Conservation (phyloP, 2,113 vertebrate species). For the Malurus melanocephalus region DNA sequence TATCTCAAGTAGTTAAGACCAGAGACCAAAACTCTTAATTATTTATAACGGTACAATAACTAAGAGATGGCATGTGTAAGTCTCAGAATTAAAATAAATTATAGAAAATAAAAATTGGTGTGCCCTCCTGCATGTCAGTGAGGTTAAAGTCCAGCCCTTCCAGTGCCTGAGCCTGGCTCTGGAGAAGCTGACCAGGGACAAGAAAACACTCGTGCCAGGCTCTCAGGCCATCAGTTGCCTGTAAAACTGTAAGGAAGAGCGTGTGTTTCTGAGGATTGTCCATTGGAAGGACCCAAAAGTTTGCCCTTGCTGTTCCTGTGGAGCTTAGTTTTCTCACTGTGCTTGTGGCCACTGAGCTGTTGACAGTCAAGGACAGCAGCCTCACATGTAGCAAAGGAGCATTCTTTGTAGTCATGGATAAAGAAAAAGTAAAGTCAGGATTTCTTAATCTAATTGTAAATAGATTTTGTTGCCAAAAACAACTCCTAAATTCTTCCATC, state of each 20-base stretch:
- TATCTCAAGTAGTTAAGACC: background rate
- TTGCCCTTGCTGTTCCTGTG: background rate
- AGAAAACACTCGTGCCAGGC: conserved; percentile 66
- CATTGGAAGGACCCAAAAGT: background rate
- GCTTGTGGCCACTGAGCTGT: background rate
- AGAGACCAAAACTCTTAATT: background rate
- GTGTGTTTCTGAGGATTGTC: conserved; percentile 45
- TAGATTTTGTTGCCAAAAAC: background rate
- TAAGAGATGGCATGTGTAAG: background rate
- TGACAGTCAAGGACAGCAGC: background rate
- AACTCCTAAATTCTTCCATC: background rate
- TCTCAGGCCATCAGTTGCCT: conserved; percentile 38
- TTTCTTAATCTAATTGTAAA: background rate
- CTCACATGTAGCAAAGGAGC: background rate
- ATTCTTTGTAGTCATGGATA: background rate
- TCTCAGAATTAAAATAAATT: background rate
- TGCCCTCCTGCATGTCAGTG: background rate
- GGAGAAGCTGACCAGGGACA: conserved; percentile 69
- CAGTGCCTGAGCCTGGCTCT: conserved; percentile 65
- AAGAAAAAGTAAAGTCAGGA: background rate
- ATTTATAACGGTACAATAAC: background rate
- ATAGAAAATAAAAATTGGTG: background rate
- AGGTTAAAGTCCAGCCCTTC: conserved; percentile 68
- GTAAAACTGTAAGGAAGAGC: conserved; percentile 73
- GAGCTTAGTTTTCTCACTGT: background rate